Percentiles rank a stretch among this genome's conserved stretches.
Evolutionary conservation across 2,888 invertebrate genomes (phyloP).

Genomic region (Orchestes rusci): DNA sequence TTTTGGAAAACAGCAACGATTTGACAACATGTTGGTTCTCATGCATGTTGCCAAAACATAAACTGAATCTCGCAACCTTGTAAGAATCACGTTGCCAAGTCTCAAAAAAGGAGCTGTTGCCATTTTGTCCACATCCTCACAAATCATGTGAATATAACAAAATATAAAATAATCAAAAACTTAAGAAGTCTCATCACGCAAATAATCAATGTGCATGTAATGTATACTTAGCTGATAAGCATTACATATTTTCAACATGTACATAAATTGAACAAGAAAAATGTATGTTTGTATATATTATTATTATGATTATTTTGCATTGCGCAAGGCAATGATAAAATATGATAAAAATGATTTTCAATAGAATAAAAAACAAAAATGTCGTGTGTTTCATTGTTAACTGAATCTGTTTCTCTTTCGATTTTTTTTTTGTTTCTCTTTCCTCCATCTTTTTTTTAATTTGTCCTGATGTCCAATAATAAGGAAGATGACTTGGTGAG

Average conservation of each 20-base stretch:
- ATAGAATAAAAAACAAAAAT: conserved; percentile 43
- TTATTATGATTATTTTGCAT: conserved; percentile 42
- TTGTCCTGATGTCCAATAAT: too few species aligned
- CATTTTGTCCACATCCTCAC: too few species aligned
- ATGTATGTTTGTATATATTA: conserved; percentile 48
- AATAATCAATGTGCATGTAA: conserved; percentile 20
- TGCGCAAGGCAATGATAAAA: conserved; percentile 38
- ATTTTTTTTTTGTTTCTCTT: conserved; percentile 22
- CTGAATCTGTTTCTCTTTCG: conserved; percentile 19
- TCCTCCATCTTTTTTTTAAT: conserved; percentile 1
- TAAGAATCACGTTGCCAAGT: too few species aligned
- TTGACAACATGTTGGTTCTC: too few species aligned
- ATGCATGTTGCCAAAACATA: too few species aligned
- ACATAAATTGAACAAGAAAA: conserved; percentile 9
- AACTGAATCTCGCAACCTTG: too few species aligned
- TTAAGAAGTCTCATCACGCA: too few species aligned
- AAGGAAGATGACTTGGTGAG: too few species aligned
- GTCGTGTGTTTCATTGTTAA: conserved; percentile 25
- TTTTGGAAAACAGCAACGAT: too few species aligned
- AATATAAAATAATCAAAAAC: too few species aligned
- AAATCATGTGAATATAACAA: too few species aligned
- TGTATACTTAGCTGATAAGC: conserved; percentile 16
- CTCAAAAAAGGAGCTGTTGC: too few species aligned
- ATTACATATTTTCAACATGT: conserved; percentile 15
- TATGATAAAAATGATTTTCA: conserved; percentile 42